Base-by-base conservation (phyloP, 2,888 invertebrate genomes). In the Hymenopus coronatus region DNA sequence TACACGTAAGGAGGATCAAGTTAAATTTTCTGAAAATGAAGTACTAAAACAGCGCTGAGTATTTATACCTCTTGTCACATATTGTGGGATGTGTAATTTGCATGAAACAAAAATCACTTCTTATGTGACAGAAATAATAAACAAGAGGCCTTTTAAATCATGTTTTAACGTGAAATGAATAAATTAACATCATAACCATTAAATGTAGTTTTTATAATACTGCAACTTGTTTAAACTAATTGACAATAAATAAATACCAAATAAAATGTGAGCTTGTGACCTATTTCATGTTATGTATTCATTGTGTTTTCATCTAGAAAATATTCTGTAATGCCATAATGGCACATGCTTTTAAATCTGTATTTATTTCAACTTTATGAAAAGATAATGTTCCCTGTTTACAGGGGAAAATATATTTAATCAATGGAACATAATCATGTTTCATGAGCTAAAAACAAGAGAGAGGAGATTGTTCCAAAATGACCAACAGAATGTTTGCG, bases 121-220 rank as follows among this genome's bases (percentile, higher is more conserved):
- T 25, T 82, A 88, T 46, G 28, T 83, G 84, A 84, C 33, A 88
- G 70, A 89, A 85, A 81, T 85, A 40, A 33, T 87, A 40, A 82
- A 82, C 83, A 46, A 46, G 82, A 85, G 82, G 84, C 82, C 54
- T 46, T n/a, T 30, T 82, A 89, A 88, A 83, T 83, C 33, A 81
- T 30, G 15, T 84, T 84, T 88, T 70, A 8, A n/a, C 54, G 12
- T 20, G 82, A 85, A 28, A 33, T 54, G 85, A 88, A 89, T 82
- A 89, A 89, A 88, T 88, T 28, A 84, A 89, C 84, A 84, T 85
- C 84, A 81, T 84, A 88, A 27, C 28, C 28, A 25, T 33, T 46
- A 84, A n/a, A 30, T 88, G 54, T 70, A 84, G 54, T 70, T 83
- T 30, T 88, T 46, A 84, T 28, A 84, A 88, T 15, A 6, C 8